These are phyloP conservation scores for Aphrocallistes beatrix DNA, from an alignment of 37 sponge, comb jelly and placozoan species.

Conservation along the genomic window DNA sequence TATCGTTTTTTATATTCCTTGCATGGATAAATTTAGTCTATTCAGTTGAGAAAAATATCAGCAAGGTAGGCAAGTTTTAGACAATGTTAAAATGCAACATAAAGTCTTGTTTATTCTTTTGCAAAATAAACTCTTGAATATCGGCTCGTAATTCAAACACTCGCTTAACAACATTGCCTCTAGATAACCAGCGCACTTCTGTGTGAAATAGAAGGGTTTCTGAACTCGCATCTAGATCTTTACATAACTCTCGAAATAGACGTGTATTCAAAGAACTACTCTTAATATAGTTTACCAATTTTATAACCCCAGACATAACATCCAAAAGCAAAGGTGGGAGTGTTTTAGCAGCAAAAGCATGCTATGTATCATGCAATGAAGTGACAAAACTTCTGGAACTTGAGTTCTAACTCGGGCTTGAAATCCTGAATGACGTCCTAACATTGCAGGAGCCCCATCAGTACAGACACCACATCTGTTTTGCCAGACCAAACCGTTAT, in stretches of 20 bases:
- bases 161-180: background rate
- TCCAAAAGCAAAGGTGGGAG: background rate
- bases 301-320: constrained; percentile 9
- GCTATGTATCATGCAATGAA: constrained; percentile 13
- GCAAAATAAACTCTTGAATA: background rate
- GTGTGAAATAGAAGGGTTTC: constrained; percentile 18
- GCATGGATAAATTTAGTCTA: background rate
- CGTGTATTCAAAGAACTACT: background rate
- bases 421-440: background rate
- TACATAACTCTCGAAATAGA: background rate
- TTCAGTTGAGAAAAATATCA: background rate
- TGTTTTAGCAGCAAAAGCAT: background rate
- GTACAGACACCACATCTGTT: background rate
- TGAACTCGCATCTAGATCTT: constrained; percentile 9
- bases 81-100: background rate
- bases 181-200: background rate
- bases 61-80: background rate
- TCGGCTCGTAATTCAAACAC: constrained; percentile 5
- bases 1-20: background rate
- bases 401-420: constrained; percentile 9
- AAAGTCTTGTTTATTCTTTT: background rate
- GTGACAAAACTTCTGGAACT: background rate
- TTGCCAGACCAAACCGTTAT: background rate
- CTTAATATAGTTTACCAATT: background rate
- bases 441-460: constrained; percentile 17